These are phyloP conservation scores for Temnothorax ravouxi DNA, from an alignment of 2,888 invertebrate species.

Conservation along the genomic window DNA sequence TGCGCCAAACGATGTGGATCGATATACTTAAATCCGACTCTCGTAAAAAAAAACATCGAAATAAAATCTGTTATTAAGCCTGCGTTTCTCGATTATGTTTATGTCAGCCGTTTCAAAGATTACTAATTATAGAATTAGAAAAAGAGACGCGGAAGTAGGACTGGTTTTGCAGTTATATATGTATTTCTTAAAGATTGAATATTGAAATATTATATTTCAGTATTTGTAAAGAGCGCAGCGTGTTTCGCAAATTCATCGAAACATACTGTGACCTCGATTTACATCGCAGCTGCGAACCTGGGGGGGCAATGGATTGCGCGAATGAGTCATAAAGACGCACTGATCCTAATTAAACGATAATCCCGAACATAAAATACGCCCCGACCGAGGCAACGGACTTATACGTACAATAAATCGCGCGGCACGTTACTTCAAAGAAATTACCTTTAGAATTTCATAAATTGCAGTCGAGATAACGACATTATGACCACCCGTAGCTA, in stretches of 20 bases:
- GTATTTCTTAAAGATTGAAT: neutral
- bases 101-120: constrained; percentile 3
- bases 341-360: constrained; percentile 54
- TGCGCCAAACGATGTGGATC: neutral
- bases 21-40: constrained; percentile 7
- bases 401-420: constrained; percentile 41
- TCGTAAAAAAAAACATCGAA: too few species aligned
- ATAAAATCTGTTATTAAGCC: neutral
- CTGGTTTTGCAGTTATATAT: neutral
- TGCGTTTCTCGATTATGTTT: neutral
- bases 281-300: neutral
- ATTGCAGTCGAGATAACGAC: constrained; percentile 46
- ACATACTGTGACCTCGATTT: neutral
- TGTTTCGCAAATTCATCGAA: constrained; percentile 3
- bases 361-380: constrained; percentile 37
- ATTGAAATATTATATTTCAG: neutral
- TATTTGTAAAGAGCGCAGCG: neutral
- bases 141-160: neutral
- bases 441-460: constrained; percentile 50
- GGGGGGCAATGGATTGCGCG: constrained; percentile 16
- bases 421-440: constrained; percentile 45
- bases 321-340: constrained; percentile 43
- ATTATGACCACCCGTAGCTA: constrained; percentile 28
- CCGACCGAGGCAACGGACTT: constrained; percentile 28
- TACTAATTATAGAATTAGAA: constrained; percentile 31